Evolutionary conservation across 2,888 invertebrate genomes (phyloP), one percentile per base, ranked within the genome.

Genomic region (Ophraella communa): DNA sequence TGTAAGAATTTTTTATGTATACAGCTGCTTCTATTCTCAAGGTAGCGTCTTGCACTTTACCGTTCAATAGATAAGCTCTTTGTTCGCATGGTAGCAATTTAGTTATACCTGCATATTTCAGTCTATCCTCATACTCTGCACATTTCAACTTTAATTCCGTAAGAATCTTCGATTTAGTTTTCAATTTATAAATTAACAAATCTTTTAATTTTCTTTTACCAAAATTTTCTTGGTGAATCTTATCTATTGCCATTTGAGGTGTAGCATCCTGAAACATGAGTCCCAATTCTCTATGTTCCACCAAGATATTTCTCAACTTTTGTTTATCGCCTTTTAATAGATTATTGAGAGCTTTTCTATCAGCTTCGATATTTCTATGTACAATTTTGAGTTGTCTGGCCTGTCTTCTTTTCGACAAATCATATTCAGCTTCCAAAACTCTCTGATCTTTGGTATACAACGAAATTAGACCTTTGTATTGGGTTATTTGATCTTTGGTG

Each of bases 21-120:
- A 87, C 82, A 0, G 89, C 89, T 0, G 89, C 88, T 68, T 88
- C 88, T 72, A 86, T 86, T 78, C 88, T 88, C 24, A 89, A 84
- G 67, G 86, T 85, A 0, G 87, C 87, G 60, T 87, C 84, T 73
- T 89, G 88, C 11, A 88, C 88, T 72, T 86, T 87, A 59, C 87
- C 87, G 0, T 87, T 87, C 1, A 87, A 86, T 23, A 85, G 84
- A 71, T 87, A 86, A 27, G 86, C 86, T 70, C 84, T 83, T 72
- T 84, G 82, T 76, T 87, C 87, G 0, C 85, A 83, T 0, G 82
- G 82, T 4, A 74, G 80, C 65, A 73, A 73, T 58, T n/a, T 71
- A 44, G 62, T 65, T 2, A 66, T 51, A 2, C 83, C 80, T 69
- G 86, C 86, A 64, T 82, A 86, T 57, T 85, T 74, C 3, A 87